Percentiles rank a stretch among this genome's conserved stretches.
phyloP scores from a whole-genome alignment of 2,797 vertebrate genomes.

The Gallirallus australis region DNA sequence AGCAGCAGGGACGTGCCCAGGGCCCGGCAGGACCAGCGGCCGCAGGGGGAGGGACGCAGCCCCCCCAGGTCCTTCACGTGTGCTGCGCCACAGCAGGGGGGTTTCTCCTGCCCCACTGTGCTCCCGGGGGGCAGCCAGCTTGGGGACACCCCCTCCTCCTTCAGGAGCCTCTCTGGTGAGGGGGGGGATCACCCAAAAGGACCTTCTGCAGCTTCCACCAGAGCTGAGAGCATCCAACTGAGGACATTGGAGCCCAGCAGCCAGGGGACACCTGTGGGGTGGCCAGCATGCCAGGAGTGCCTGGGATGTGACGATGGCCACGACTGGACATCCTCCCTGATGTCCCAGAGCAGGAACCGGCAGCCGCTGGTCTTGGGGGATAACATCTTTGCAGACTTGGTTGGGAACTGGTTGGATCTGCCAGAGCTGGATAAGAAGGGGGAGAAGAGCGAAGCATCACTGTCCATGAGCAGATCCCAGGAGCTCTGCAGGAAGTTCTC shows the following conservation, averaged over 20 bases:
- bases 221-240: not conserved
- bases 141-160: not conserved
- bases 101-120: fast-evolving
- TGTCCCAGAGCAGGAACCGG: slow-evolving; percentile 92
- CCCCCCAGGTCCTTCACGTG: not conserved
- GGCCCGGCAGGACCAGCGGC: not conserved
- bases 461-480: slow-evolving; percentile 82
- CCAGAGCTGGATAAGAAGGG: slow-evolving; percentile 86
- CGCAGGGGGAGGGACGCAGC: not conserved
- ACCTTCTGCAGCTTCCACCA: not conserved
- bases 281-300: not conserved
- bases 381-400: slow-evolving; percentile 95
- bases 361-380: slow-evolving; percentile 94
- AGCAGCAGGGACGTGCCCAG: not conserved
- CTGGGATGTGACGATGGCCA: slow-evolving; percentile 79
- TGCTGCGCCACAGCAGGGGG: not conserved
- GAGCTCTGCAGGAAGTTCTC: slow-evolving; percentile 93
- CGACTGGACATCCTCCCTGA: slow-evolving; percentile 94
- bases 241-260: not conserved
- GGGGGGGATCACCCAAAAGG: fast-evolving
- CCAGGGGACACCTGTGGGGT: not conserved
- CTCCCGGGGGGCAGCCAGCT: fast-evolving
- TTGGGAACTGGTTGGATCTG: slow-evolving; percentile 97
- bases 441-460: slow-evolving; percentile 80
- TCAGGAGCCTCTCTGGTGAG: not conserved